Base-by-base conservation (phyloP, 2,113 vertebrate genomes). In the Notiomystis cincta region DNA sequence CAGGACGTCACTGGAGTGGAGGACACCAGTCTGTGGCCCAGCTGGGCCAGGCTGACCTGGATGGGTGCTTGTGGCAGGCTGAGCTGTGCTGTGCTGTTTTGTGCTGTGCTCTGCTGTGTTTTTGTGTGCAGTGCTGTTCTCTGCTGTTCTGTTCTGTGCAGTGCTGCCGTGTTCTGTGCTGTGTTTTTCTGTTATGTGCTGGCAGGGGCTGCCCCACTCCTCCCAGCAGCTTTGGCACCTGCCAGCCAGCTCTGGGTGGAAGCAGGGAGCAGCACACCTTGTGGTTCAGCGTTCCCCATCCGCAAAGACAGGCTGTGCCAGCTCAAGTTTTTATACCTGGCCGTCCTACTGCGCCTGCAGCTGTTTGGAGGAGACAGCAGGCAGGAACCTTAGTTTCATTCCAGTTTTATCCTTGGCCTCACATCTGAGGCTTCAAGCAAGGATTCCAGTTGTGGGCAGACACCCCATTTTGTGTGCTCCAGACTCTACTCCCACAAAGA, bases 361-460 rank as follows among this genome's bases (percentile, higher is more conserved):
- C 90, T 86, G 48, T 94, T 97, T 91, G 95, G 89, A 95, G 91
- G 94, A 96, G 82, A 81, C 88, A 57, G 88, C 93, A 86, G 93
- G 87, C 67, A 54, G 83, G 87, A 95, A 70, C 87, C 60, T 92
- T 56, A 89, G 89, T 88, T 96, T 96, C 89, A n/a, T 91, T 96
- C 91, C 93, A 89, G 44, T 93, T 97, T 93, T 87, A 91, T 91
- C 93, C 83, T 97, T 96, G 96, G 93, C 94, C 89, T 82, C 83
- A 82, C 87, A 91, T 95, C 96, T 96, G 87, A 96, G 91, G 78
- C 83, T 91, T 93, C 31, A 37, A 92, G 57, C 60, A 67, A 91
- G 72, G 91, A 89, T 95, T 95, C 56, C 91, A 94, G 83, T 56
- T 0, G 5, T 83, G 87, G 91, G 91, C 91, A 94, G 89, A 56